A percentile compares a stretch with the other conserved stretches of the same genome.
These are phyloP conservation scores for Capricornis sumatraensis DNA, from an alignment of 2,113 vertebrate genomes.

Conservation along the genomic window DNA sequence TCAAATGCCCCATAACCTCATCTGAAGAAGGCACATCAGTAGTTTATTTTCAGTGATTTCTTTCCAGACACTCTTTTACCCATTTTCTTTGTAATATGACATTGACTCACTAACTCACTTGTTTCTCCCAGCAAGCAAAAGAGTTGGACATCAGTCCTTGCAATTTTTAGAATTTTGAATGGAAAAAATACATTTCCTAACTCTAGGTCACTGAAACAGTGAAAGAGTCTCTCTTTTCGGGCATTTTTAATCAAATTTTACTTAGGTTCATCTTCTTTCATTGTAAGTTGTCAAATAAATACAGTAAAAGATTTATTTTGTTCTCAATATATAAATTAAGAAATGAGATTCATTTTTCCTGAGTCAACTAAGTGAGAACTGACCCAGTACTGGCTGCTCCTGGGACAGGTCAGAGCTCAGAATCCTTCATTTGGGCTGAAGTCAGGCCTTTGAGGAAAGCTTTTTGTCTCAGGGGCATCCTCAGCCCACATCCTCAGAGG, in stretches of 20 bases:
- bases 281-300: neutral
- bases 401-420: neutral
- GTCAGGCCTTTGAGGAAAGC: neutral
- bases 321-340: neutral
- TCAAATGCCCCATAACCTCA: neutral
- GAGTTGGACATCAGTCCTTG: neutral
- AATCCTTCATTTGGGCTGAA: neutral
- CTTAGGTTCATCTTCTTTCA: neutral
- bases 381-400: neutral
- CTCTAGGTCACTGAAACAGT: neutral
- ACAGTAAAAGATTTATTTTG: neutral
- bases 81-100: neutral
- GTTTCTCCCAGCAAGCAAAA: neutral
- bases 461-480: rapidly evolving
- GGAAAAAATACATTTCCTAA: neutral
- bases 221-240: neutral
- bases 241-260: neutral
- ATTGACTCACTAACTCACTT: neutral
- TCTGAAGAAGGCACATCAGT: neutral
- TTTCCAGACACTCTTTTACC: neutral
- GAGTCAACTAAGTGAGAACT: neutral
- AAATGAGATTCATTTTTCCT: neutral
- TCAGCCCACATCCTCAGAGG: neutral
- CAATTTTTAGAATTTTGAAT: neutral
- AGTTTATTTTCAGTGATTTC: neutral